These are phyloP conservation scores for Argopecten irradians DNA, from an alignment of 1,140 invertebrate genomes.

Conservation along the genomic window DNA sequence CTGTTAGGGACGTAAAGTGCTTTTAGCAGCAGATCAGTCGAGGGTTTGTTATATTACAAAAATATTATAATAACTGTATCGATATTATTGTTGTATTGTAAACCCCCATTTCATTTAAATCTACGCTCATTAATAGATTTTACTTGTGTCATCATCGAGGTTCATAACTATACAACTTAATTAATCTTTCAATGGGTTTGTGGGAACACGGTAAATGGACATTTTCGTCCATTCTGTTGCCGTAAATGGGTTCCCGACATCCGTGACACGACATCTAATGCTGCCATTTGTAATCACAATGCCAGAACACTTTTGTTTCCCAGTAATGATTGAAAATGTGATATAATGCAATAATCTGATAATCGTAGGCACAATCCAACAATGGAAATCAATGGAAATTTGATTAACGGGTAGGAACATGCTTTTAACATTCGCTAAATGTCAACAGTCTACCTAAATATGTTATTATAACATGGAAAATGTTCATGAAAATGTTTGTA, in stretches of 20 bases:
- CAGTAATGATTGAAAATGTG: not conserved
- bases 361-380: not conserved
- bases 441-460: not conserved
- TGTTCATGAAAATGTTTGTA: not conserved
- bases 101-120: not conserved
- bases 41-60: not conserved
- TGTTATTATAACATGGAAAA: not conserved
- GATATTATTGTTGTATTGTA: slow-evolving; percentile 12
- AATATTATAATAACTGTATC: slow-evolving; percentile 11
- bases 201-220: slow-evolving; percentile 21
- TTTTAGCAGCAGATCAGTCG: not conserved
- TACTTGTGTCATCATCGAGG: not conserved
- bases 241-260: not conserved
- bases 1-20: slow-evolving; percentile 14
- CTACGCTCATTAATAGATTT: not conserved
- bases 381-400: slow-evolving; percentile 4
- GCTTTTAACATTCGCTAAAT: slow-evolving; percentile 5
- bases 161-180: slow-evolving; percentile 11
- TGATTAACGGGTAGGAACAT: not conserved
- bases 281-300: slow-evolving; percentile 1
- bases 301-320: not conserved
- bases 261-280: slow-evolving; percentile 14
- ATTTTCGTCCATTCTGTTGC: not conserved
- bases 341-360: slow-evolving; percentile 12
- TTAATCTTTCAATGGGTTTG: slow-evolving; percentile 22